These are phyloP conservation scores for Galendromus occidentalis DNA, from an alignment of 1,140 invertebrate genomes.

Conservation along the genomic window DNA sequence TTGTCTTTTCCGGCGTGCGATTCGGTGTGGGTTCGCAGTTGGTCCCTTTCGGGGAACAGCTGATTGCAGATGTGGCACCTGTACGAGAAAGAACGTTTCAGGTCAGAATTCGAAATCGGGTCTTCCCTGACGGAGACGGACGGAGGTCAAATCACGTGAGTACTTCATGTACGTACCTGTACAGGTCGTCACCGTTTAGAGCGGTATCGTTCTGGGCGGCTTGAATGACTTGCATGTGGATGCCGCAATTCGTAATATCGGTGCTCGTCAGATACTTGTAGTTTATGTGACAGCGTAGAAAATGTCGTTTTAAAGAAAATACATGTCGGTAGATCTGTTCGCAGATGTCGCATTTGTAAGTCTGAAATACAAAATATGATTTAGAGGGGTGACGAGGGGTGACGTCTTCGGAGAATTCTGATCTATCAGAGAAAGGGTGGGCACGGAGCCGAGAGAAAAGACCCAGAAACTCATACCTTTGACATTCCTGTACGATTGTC, in stretches of 20 bases:
- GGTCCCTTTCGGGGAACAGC: neutral
- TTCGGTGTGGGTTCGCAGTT: neutral
- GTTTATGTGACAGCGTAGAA: constrained; percentile 35
- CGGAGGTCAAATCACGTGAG: constrained; percentile 6
- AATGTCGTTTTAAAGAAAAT: constrained; percentile 37
- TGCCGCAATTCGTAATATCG: constrained; percentile 28
- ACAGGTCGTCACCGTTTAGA: neutral
- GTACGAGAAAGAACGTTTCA: neutral
- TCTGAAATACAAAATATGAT: constrained; percentile 9
- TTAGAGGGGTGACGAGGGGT: no score
- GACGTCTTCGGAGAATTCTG: no score
- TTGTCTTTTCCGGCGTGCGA: neutral
- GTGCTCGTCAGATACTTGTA: constrained; percentile 30
- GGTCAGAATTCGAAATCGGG: no score
- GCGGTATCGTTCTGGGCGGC: neutral
- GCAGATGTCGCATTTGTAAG: constrained; percentile 36
- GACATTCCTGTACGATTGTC: neutral
- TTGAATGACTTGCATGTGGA: constrained; percentile 16
- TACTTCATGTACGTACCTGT: constrained; percentile 7
- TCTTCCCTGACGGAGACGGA: no score
- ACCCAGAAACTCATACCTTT: neutral
- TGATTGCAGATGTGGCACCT: constrained; percentile 7
- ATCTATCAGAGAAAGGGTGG: no score
- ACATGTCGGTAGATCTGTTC: constrained; percentile 30
- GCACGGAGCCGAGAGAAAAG: neutral